Percentiles rank a stretch among this genome's conserved stretches.
These are phyloP conservation scores for Tiliqua scincoides DNA, from an alignment of 2,113 vertebrate genomes.

Conservation along the genomic window DNA sequence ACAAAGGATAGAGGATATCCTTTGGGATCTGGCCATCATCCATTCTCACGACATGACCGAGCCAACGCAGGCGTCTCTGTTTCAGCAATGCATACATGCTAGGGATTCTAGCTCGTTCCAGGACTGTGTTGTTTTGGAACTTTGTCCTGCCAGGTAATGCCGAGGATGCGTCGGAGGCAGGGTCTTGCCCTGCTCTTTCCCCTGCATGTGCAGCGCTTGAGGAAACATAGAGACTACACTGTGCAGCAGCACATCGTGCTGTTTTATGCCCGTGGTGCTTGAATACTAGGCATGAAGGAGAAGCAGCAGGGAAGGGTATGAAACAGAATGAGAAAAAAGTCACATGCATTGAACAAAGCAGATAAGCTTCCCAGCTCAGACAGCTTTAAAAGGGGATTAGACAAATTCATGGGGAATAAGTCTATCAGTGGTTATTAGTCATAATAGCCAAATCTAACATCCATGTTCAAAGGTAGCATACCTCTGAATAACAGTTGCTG, in stretches of 20 bases:
- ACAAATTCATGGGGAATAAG: background rate
- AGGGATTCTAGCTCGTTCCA: no score
- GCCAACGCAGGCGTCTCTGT: no score
- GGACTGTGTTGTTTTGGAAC: no score
- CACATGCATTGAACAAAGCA: background rate
- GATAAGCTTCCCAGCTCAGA: background rate
- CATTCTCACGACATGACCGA: no score
- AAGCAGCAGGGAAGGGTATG: background rate
- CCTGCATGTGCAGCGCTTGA: background rate
- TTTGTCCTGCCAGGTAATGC: no score
- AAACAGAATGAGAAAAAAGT: background rate
- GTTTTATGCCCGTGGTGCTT: background rate
- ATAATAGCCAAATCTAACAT: background rate
- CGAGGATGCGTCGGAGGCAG: no score
- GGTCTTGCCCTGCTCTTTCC: no score
- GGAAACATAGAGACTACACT: background rate
- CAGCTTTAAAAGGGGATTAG: no score
- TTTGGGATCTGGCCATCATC: no score
- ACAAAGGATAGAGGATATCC: no score
- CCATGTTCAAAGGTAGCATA: background rate
- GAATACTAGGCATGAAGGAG: background rate
- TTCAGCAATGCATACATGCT: no score
- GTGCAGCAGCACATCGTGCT: background rate
- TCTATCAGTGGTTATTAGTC: background rate
- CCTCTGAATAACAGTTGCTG: background rate